Evolutionary conservation across 2,888 invertebrate genomes (phyloP).

Genomic region (Mesorhabditis belari): DNA sequence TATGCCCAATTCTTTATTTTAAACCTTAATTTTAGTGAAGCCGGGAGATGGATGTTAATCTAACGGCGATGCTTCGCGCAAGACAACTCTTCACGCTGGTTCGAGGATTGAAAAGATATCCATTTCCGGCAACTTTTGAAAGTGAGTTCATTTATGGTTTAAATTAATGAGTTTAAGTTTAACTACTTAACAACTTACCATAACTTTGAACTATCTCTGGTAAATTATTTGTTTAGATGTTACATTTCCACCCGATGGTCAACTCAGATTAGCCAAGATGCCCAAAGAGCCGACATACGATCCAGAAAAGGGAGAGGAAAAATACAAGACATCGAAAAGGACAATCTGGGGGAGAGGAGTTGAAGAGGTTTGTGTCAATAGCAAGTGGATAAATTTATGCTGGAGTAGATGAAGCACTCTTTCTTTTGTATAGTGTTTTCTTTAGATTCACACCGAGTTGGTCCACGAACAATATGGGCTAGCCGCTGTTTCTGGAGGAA

Average conservation of each 20-base stretch:
- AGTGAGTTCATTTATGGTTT: slow-evolving; percentile 22
- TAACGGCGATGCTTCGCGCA: too few species aligned
- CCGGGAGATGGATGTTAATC: too few species aligned
- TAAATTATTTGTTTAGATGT: slow-evolving; percentile 34
- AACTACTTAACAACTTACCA: not conserved
- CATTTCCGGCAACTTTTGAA: slow-evolving; percentile 48
- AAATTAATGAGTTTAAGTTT: slow-evolving; percentile 3
- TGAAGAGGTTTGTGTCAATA: slow-evolving; percentile 37
- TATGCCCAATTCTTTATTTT: too few species aligned
- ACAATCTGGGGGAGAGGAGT: slow-evolving; percentile 50
- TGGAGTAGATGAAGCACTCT: too few species aligned
- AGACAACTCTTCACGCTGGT: not conserved
- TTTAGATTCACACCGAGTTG: slow-evolving; percentile 70
- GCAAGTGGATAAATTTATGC: too few species aligned
- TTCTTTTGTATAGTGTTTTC: slow-evolving; percentile 1
- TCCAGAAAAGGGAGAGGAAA: slow-evolving; percentile 40
- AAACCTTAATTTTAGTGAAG: too few species aligned
- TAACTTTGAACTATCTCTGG: not conserved
- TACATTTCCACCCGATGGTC: slow-evolving; percentile 45
- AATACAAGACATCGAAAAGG: slow-evolving; percentile 45
- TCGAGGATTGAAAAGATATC: slow-evolving; percentile 36
- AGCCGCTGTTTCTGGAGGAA: slow-evolving; percentile 64
- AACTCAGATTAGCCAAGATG: slow-evolving; percentile 43
- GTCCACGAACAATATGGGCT: slow-evolving; percentile 87
- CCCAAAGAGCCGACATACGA: slow-evolving; percentile 48